phyloP scores from a whole-genome alignment of 2,113 vertebrate genomes.

The Tenebrosternarchus preto region DNA sequence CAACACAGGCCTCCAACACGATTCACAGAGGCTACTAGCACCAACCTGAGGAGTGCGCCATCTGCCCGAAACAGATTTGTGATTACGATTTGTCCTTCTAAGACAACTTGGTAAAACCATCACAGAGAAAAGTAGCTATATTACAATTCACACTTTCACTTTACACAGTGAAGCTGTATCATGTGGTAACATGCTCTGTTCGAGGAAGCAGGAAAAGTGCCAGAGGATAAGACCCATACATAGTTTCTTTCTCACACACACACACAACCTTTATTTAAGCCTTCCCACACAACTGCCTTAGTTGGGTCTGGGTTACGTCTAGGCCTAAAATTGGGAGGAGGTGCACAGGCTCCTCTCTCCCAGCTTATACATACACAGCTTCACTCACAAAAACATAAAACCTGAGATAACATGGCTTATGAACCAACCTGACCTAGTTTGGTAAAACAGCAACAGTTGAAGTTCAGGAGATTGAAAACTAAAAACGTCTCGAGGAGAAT shows the following conservation, averaged over 20 bases:
- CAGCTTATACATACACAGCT: too few relatives aligned
- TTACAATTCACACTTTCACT: background rate
- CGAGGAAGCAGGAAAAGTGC: background rate
- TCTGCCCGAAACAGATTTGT: background rate
- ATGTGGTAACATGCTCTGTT: background rate
- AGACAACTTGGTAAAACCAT: background rate
- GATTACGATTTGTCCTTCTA: background rate
- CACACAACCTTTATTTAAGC: background rate
- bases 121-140: background rate
- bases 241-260: background rate
- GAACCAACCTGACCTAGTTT: constrained; percentile 8
- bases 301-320: background rate
- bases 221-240: background rate
- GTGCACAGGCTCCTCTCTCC: background rate
- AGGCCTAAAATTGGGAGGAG: constrained; percentile 5
- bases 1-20: too few relatives aligned
- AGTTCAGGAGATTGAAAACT: background rate
- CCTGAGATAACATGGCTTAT: background rate
- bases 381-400: too few relatives aligned
- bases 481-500: background rate
- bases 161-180: background rate
- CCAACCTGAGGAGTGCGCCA: background rate
- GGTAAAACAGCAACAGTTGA: background rate
- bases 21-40: background rate
- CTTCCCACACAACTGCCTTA: background rate